These are phyloP conservation scores for Glaucopsyche alexis DNA, from an alignment of 2,888 invertebrate genomes.

Conservation along the genomic window DNA sequence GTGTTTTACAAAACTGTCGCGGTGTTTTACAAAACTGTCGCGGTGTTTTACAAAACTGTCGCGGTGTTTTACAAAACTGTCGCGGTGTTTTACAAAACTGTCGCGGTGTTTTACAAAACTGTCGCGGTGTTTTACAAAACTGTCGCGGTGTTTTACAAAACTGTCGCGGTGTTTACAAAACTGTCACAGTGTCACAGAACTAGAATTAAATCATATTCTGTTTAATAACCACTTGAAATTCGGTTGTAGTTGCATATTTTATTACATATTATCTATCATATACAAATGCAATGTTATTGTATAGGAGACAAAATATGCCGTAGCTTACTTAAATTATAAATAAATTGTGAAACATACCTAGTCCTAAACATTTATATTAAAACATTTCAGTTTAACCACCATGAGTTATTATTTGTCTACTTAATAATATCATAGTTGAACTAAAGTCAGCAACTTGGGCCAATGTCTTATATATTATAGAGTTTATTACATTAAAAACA, in stretches of 20 bases:
- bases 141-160: too few species aligned
- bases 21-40: too few species aligned
- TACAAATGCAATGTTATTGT: background rate
- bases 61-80: too few species aligned
- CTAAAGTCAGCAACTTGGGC: slow-evolving; percentile 4
- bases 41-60: too few species aligned
- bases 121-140: too few species aligned
- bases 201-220: background rate
- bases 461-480: background rate
- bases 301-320: background rate
- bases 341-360: background rate
- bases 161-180: too few species aligned
- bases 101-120: too few species aligned
- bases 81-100: too few species aligned
- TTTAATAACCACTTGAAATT: background rate
- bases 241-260: too few species aligned
- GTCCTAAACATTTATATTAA: background rate
- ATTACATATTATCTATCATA: background rate
- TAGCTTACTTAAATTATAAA: background rate
- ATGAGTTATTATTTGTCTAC: slow-evolving; percentile 5
- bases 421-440: slow-evolving; percentile 1
- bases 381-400: slow-evolving; percentile 4
- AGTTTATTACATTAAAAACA: background rate
- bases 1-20: too few species aligned
- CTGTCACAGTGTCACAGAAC: background rate